Evolutionary conservation across 2,797 vertebrate genomes (phyloP).

Genomic region (Trematomus bernacchii): DNA sequence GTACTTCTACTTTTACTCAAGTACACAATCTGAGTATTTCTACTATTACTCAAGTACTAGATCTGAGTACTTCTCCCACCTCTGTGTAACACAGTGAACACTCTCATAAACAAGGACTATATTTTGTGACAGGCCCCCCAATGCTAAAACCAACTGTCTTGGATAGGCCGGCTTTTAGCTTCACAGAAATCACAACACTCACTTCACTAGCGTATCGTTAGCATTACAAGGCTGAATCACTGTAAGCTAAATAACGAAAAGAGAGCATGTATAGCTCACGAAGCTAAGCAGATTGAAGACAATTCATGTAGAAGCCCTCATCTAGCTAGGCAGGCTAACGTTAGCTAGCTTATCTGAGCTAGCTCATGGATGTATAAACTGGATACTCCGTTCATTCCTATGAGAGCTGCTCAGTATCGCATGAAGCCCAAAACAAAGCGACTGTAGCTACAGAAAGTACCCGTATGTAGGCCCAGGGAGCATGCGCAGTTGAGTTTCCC

Average conservation of each 20-base stretch:
- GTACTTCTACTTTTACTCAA: no score
- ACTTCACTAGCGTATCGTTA: constrained; percentile 32
- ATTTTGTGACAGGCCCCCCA: constrained; percentile 43
- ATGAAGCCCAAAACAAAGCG: no score
- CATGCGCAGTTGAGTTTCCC: no score
- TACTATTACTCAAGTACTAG: no score
- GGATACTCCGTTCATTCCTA: no score
- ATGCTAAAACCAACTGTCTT: constrained; percentile 46
- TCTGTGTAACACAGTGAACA: background rate
- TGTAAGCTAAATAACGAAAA: background rate
- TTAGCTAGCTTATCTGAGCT: constrained; percentile 75
- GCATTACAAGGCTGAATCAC: constrained; percentile 7
- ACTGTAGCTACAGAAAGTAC: no score
- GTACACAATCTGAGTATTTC: no score
- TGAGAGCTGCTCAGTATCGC: constrained; percentile 37
- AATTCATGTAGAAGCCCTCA: background rate
- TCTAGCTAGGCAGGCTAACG: constrained; percentile 52
- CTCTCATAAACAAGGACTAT: background rate
- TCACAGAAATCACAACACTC: constrained; percentile 65
- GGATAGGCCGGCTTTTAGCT: constrained; percentile 72
- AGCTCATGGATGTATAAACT: constrained; percentile 25
- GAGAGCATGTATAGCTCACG: background rate
- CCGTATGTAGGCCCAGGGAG: no score
- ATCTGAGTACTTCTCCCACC: no score
- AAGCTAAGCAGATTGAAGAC: background rate